Conservation (phyloP, 2,797 vertebrate species). For the Chloroceryle inda region DNA sequence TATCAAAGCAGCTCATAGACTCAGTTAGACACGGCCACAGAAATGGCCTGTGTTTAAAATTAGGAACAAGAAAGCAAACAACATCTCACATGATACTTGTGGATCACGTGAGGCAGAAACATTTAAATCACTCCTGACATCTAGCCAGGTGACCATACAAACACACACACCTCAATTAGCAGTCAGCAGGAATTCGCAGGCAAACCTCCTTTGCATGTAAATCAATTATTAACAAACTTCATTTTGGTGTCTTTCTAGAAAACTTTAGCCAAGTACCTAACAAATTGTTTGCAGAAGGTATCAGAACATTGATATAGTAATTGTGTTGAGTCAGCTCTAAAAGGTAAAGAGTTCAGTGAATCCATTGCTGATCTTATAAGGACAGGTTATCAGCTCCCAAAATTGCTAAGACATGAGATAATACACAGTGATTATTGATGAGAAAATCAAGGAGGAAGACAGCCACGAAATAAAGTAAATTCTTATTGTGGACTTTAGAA, state of each 20-base stretch:
- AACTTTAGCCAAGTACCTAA: conserved; percentile 72
- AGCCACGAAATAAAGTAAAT: not conserved
- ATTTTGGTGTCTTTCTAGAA: conserved; percentile 62
- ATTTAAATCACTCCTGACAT: conserved; percentile 61
- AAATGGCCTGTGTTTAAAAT: conserved; percentile 43
- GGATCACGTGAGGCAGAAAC: conserved; percentile 72
- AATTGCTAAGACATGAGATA: not conserved
- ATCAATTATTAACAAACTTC: conserved; percentile 68
- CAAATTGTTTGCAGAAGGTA: conserved; percentile 72
- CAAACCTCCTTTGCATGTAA: conserved; percentile 56
- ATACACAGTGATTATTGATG: not conserved
- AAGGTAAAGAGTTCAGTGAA: conserved; percentile 50
- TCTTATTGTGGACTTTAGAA: not conserved
- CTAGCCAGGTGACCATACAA: conserved; percentile 58
- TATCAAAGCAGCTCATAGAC: not conserved
- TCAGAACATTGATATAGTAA: conserved; percentile 71
- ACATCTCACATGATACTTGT: conserved; percentile 55
- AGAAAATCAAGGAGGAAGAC: not conserved
- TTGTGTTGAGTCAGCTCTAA: conserved; percentile 56
- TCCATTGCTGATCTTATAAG: conserved; percentile 32
- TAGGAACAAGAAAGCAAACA: conserved; percentile 68
- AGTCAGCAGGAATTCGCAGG: conserved; percentile 64
- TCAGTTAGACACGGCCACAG: not conserved
- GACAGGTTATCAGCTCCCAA: conserved; percentile 29
- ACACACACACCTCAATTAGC: not conserved